Base-by-base conservation (phyloP, 2,113 vertebrate species). In the Lontra canadensis region DNA sequence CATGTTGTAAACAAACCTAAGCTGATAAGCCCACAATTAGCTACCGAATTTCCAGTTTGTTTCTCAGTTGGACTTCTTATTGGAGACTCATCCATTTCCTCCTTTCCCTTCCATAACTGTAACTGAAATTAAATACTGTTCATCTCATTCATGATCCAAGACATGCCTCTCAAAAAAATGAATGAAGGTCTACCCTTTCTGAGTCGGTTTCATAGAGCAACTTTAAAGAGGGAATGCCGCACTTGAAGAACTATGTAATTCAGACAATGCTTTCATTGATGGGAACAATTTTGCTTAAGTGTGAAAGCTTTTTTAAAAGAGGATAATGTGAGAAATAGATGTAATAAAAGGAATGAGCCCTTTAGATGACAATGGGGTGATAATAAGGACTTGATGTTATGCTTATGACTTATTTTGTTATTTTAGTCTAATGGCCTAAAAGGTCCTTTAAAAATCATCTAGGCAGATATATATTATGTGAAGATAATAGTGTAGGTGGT, bases 391-490 rank as follows among this genome's bases (percentile, higher is more conserved):
- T 90, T 61, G 57, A 59, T 73, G 26, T 15, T 3, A 31, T 71
- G 47, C 26, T 96, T 92, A 82, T n/a, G 42, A 95, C 17, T 96
- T 96, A 88, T 82, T 98, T 93, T 93, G 47, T 85, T 90, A 89
- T 92, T 86, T 97, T 93, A 97, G 80, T 44, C 83, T 80, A 95
- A 93, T 69, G 74, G 13, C 31, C 20, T 61, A 34, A 39, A 93
- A 97, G 59, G 17, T n/a, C 63, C 49, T 95, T 96, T 97, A 90
- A 86, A 73, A 79, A 74, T 57, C n/a, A 52, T 73, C 39, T 78
- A 82, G 9, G 69, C 88, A 29, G 36, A 52, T 89, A 81, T 44
- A 78, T 67, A 25, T 83, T 82, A 44, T 4, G 17, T 1, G 26
- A 21, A 2, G 23, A 74, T 93, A 88, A 88, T 42, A 90, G 26